A percentile compares a stretch with the other conserved stretches of the same genome.
These are phyloP conservation scores for Calliopum simillimum DNA, from an alignment of 2,888 invertebrate species.

Conservation along the genomic window DNA sequence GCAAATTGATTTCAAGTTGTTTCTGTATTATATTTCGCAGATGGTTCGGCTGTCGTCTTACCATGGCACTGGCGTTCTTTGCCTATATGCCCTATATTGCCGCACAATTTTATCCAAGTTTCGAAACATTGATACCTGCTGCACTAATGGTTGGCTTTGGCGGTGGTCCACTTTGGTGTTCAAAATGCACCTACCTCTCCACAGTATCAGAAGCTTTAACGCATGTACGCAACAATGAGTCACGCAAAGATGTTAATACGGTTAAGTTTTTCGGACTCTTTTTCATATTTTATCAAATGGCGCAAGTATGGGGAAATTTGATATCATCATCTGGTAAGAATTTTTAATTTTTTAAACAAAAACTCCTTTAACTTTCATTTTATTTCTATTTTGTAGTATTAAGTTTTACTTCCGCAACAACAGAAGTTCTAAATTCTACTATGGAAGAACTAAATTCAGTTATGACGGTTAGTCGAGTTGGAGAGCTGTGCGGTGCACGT, in stretches of 20 bases:
- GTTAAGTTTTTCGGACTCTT: constrained; percentile 95
- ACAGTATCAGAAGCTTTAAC: constrained; percentile 85
- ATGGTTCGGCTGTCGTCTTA: constrained; percentile 92
- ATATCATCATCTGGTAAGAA: constrained; percentile 82
- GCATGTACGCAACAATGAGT: constrained; percentile 71
- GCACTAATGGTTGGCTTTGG: constrained; percentile 72
- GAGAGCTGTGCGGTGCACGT: constrained; percentile 78
- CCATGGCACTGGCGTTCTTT: constrained; percentile 84
- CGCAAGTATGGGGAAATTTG: constrained; percentile 95
- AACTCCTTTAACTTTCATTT: not conserved
- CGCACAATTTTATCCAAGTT: constrained; percentile 89
- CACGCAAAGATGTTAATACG: constrained; percentile 80
- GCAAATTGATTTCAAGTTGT: not conserved
- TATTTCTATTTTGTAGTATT: constrained; percentile 48
- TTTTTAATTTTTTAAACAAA: not conserved
- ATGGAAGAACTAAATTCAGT: not conserved
- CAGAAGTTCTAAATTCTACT: constrained; percentile 44
- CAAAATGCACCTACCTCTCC: constrained; percentile 93
- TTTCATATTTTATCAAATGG: constrained; percentile 96
- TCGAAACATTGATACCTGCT: constrained; percentile 86
- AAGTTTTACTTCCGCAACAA: constrained; percentile 6
- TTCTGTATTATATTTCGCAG: constrained; percentile 66
- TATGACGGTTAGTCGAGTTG: constrained; percentile 61
- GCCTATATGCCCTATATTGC: constrained; percentile 93
- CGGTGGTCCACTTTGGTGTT: constrained; percentile 95